Base-by-base conservation (phyloP, 2,113 vertebrate species). In the Muscicapa adusta region DNA sequence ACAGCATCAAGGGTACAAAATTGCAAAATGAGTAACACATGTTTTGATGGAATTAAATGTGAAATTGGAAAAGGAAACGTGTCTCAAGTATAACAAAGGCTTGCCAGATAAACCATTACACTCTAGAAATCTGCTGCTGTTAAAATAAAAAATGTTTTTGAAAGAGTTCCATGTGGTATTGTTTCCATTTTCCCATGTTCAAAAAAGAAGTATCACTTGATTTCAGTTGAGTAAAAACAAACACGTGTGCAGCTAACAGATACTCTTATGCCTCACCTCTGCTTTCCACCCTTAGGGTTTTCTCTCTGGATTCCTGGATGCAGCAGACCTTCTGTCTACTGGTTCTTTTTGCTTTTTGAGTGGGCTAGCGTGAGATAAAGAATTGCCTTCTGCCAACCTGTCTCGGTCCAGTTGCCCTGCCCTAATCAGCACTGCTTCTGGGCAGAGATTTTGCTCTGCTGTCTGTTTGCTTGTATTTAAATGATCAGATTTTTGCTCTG, bases 81-180 rank as follows among this genome's bases (percentile, higher is more conserved):
- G 61, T 85, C 61, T 72, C 50, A 22, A 87, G 60, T 71, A 62
- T 58, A 92, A 71, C 29, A 75, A 56, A 71, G 40, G 57, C 71
- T 93, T 96, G 70, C 84, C 73, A 95, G 88, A 75, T 74, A 82
- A 89, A 81, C 87, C 74, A 53, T 82, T 91, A n/a, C 31, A 7
- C 45, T 78, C 57, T 42, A 72, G 66, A 81, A 93, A 71, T 56
- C 53, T 48, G 45, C 80, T 91, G 91, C 77, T 88, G 57, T 72
- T 93, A 89, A 89, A 71, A 78, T 62, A 70, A 80, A 66, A 85
- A 51, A 60, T 20, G 26, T 26, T 58, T 83, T 66, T 62, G 53
- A 67, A 74, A 43, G 76, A 42, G 12, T 78, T 85, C 68, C 72
- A 71, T 60, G 74, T 74, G 48, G n/a, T 50, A 51, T 58, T 73